A percentile compares a stretch with the other conserved stretches of the same genome.
Conservation (phyloP, 2,113 vertebrate genomes). For the Chionomys nivalis region DNA sequence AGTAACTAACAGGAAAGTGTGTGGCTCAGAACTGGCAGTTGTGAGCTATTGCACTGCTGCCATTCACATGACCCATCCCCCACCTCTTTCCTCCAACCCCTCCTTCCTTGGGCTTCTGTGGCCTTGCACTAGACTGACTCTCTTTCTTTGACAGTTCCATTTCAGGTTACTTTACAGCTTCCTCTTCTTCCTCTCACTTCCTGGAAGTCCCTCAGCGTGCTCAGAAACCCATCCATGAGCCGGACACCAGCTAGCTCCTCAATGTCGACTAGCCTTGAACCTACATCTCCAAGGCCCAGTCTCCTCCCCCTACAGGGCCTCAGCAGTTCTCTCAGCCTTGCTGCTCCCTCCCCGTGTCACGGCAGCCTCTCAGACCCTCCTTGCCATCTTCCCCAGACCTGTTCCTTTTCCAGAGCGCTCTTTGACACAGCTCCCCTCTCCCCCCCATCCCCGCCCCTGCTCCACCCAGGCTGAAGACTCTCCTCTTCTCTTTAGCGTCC, state of each 20-base stretch:
- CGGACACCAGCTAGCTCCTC: not conserved
- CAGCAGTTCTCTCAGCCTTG: not conserved
- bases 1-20: not conserved
- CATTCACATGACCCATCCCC: not conserved
- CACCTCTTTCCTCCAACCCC: not conserved
- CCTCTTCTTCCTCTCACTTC: not conserved
- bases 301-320: not conserved
- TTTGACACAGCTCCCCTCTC: rapidly evolving
- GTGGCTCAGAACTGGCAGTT: not conserved
- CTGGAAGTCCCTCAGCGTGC: not conserved
- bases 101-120: not conserved
- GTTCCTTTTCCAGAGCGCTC: not conserved
- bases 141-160: not conserved
- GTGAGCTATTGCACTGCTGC: not conserved
- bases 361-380: rapidly evolving
- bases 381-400: not conserved
- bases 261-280: no score
- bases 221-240: not conserved
- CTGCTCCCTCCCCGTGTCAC: not conserved
- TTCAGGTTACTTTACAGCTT: not conserved
- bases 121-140: not conserved
- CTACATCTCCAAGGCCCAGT: not conserved
- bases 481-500: not conserved
- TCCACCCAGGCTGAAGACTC: not conserved
- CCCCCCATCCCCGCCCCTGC: no score